These are phyloP conservation scores for Drymonia ruficornis DNA, from an alignment of 2,888 invertebrate genomes.

Conservation along the genomic window DNA sequence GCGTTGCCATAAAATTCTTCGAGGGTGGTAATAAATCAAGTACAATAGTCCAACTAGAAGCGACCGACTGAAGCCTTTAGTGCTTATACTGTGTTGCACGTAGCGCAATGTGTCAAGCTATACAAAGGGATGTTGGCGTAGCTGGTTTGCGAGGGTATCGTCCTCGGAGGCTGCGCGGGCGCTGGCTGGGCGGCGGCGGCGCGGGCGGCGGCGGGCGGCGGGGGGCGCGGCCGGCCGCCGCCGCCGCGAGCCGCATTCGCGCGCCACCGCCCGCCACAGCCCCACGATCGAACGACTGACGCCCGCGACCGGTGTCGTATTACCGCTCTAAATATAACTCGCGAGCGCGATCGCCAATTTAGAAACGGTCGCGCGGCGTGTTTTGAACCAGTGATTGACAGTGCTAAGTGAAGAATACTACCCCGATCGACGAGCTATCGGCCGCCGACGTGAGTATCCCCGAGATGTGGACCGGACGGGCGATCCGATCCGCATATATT, in stretches of 20 bases:
- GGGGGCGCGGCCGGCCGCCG: constrained; percentile 21
- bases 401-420: constrained; percentile 79
- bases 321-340: constrained; percentile 82
- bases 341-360: constrained; percentile 83
- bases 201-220: constrained; percentile 14
- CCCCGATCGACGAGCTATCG: constrained; percentile 55
- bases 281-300: constrained; percentile 74
- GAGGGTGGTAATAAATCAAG: neutral
- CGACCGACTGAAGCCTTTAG: neutral
- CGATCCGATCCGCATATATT: constrained; percentile 44
- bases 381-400: constrained; percentile 84
- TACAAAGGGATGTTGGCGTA: constrained; percentile 45
- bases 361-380: constrained; percentile 80
- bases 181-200: constrained; percentile 14
- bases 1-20: neutral
- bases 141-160: constrained; percentile 65
- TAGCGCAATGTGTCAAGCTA: constrained; percentile 28
- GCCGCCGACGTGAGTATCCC: constrained; percentile 71
- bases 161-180: constrained; percentile 64
- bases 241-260: constrained; percentile 59
- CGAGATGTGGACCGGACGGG: constrained; percentile 36
- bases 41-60: neutral
- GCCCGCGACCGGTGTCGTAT: constrained; percentile 81
- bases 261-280: constrained; percentile 66
- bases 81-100: constrained; percentile 25